phyloP scores from a whole-genome alignment of 2,888 invertebrate species.

The Eudemis profundana region DNA sequence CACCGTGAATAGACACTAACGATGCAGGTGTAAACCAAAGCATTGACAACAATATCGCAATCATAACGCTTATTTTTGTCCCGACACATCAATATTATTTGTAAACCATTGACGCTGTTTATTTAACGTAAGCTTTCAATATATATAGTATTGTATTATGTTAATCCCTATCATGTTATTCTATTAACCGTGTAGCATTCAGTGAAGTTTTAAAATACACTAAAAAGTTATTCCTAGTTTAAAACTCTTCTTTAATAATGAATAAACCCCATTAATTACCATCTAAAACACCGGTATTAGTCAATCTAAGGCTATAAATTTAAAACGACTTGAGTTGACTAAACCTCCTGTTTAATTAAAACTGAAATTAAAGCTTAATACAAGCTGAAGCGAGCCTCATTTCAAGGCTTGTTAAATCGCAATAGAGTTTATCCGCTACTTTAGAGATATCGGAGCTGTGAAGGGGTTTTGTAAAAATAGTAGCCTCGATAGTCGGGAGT shows the following conservation, averaged over 20 bases:
- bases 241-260: conserved; percentile 7
- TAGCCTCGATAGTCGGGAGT: conserved; percentile 25
- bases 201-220: background rate
- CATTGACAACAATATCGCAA: conserved; percentile 7
- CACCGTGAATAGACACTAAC: conserved; percentile 6
- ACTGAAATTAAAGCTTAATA: conserved; percentile 38
- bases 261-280: conserved; percentile 24
- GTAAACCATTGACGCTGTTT: background rate
- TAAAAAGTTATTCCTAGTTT: background rate
- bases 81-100: background rate
- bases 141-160: background rate
- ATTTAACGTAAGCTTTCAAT: background rate
- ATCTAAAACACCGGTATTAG: conserved; percentile 20
- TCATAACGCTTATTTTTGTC: background rate
- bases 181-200: background rate
- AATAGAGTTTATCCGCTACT: conserved; percentile 39
- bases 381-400: conserved; percentile 32
- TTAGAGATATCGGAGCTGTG: conserved; percentile 28
- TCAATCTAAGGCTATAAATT: conserved; percentile 34
- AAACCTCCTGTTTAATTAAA: conserved; percentile 39
- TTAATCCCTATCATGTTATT: background rate
- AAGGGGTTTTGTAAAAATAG: conserved; percentile 38
- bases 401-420: conserved; percentile 42
- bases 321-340: conserved; percentile 35
- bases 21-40: background rate